Evolutionary conservation across 1,140 invertebrate genomes (phyloP), one percentile per base, ranked within the genome.

Genomic region (Hermetia illucens): DNA sequence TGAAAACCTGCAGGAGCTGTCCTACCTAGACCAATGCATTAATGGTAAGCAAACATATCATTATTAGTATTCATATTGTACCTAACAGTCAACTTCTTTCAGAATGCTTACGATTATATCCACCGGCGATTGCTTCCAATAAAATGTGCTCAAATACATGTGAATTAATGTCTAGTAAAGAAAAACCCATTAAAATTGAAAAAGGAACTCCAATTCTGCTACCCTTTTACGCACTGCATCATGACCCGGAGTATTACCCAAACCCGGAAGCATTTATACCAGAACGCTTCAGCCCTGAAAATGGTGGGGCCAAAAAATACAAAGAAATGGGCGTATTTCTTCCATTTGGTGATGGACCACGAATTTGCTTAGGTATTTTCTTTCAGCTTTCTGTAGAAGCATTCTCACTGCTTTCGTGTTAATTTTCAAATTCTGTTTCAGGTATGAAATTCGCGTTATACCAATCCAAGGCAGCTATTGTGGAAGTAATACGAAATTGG

Each of bases 261-360:
- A 61, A 78, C 21, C 75, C 77, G 0, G 64, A 74, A n/a, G 45
- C 49, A 16, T 80, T 72, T 49, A 56, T 70, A 43, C 77, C 77
- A 0, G 72, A 78, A 34, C 50, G 75, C 38, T 79, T 79, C 48
- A 45, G 62, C 5, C 55, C 61, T 3, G 58, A 61, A 31, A 53
- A 62, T 33, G 37, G 37, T 32, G 37, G 37, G 5, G 51, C 57
- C 21, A 51, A 53, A 10, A 21, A 35, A 5, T 42, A 59, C 27
- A 49, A 56, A 38, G 32, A 48, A 21, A 50, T 48, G 0, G 55
- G 46, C 33, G 53, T 51, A 3, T 72, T 63, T 42, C 42, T 75
- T 19, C 70, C 74, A 1, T 77, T 77, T 51, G 71, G 72, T 17
- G 71, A 69, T 27, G 74, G 74, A 12, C 65, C 67, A 3, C 53